These are phyloP conservation scores for Porphyrio hochstetteri DNA, from an alignment of 2,113 vertebrate genomes.

Conservation along the genomic window DNA sequence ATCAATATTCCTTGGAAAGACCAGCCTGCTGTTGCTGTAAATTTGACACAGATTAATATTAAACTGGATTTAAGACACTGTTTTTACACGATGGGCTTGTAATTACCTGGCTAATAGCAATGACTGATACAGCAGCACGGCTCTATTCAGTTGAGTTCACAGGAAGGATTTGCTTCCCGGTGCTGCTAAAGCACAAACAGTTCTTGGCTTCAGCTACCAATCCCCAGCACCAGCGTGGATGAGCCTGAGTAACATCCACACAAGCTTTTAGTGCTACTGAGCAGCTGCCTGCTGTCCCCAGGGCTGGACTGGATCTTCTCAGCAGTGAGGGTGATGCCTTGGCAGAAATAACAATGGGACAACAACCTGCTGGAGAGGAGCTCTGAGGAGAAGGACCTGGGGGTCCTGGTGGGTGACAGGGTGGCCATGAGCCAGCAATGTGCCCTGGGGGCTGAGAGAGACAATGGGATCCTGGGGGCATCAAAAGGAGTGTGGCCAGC, in stretches of 20 bases:
- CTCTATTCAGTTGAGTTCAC: neutral
- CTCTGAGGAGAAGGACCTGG: no score
- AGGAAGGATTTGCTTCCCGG: neutral
- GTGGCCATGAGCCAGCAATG: no score
- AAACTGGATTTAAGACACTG: conserved; percentile 1
- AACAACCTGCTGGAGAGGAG: no score
- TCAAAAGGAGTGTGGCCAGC: no score
- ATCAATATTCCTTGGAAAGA: neutral
- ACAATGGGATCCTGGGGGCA: no score
- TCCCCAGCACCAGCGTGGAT: fast-evolving
- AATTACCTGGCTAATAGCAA: conserved; percentile 2
- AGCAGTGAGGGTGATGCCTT: fast-evolving
- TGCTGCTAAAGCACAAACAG: neutral
- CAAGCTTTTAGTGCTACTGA: neutral
- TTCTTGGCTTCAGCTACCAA: neutral
- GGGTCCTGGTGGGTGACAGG: no score
- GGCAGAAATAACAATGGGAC: neutral
- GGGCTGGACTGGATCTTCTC: no score
- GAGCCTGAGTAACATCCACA: neutral
- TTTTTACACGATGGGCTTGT: neutral
- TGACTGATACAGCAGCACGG: neutral
- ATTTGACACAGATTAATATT: conserved; percentile 28
- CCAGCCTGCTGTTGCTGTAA: neutral
- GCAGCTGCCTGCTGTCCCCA: neutral
- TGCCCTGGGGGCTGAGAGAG: no score